Base-by-base conservation (phyloP, 2,888 invertebrate species). In the Pandemis cinnamomeana region DNA sequence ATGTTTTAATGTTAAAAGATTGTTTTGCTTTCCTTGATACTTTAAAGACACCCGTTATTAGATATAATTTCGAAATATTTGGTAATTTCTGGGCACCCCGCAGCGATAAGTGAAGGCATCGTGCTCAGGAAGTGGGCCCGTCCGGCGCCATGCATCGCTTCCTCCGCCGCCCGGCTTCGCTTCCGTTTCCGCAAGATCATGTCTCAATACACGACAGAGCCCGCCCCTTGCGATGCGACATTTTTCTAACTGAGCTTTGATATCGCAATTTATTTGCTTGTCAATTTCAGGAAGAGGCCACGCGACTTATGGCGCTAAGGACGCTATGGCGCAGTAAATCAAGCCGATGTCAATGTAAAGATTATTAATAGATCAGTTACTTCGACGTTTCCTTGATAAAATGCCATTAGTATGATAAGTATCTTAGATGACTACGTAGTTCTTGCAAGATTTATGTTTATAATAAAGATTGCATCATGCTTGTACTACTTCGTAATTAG, bases 201-300 rank as follows among this genome's bases (percentile, higher is more conserved):
- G 85, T 85, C 87, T 81, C 79, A 79, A 84, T 80, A 84, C 86
- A 86, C 83, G 86, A 84, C 86, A 81, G 83, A 79, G 79, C 79
- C 87, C 87, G 87, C 89, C 90, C 86, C 87, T 83, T 80, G 80
- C 80, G 80, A 81, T 80, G 83, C 82, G 82, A 87, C 89, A 89
- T 90, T 91, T 91, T 90, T 87, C 89, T 83, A 84, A 87, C 81
- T 83, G 82, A 86, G 85, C 89, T 90, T 89, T 91, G 90, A 92
- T 90, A 88, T 87, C 78, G 85, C 90, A 86, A 94, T 93, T 93
- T 93, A 93, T 93, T 91, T 90, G 87, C 85, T 89, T 93, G 93
- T 93, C 93, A 92, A 91, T 88, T 86, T 86, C 93, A 92, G 94
- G 91, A 93, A 92, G 84, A 87, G 84, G 91, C 82, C 93, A 91